phyloP scores from a whole-genome alignment of 2,888 invertebrate genomes.

The Biston stratarius region DNA sequence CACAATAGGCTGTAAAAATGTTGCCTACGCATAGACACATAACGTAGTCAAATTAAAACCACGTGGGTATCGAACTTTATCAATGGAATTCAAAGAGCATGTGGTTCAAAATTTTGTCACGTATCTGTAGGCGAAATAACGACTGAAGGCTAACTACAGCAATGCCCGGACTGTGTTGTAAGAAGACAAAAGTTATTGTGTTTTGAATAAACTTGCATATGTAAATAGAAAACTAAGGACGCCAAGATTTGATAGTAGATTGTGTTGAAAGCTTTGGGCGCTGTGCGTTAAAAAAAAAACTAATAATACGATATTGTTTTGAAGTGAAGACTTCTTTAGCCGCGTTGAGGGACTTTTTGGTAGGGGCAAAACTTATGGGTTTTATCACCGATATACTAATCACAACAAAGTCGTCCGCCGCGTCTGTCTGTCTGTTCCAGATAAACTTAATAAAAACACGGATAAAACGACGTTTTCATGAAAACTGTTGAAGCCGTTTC shows the following conservation, averaged over 20 bases:
- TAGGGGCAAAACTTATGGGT: too few relatives aligned
- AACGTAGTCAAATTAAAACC: slow-evolving; percentile 50
- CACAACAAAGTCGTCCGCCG: too few relatives aligned
- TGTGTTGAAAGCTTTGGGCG: not conserved
- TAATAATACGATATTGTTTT: not conserved
- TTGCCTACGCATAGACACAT: slow-evolving; percentile 37
- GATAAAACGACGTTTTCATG: too few relatives aligned
- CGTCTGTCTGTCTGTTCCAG: too few relatives aligned
- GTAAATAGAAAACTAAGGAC: not conserved
- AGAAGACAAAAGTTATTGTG: slow-evolving; percentile 8
- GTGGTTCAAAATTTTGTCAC: slow-evolving; percentile 52
- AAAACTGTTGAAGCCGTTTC: too few relatives aligned
- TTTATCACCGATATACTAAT: too few relatives aligned
- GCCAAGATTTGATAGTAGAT: not conserved
- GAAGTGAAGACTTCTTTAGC: too few relatives aligned
- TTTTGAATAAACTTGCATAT: not conserved
- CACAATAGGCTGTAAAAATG: slow-evolving; percentile 54
- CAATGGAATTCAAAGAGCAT: slow-evolving; percentile 47
- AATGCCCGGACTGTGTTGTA: slow-evolving; percentile 31
- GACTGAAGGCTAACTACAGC: slow-evolving; percentile 53
- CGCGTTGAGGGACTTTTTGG: too few relatives aligned
- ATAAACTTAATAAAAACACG: too few relatives aligned
- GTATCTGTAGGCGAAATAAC: slow-evolving; percentile 56
- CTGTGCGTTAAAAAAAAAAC: not conserved
- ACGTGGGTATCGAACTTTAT: slow-evolving; percentile 56